phyloP scores from a whole-genome alignment of 2,888 invertebrate species.

The Ferrisia virgata region DNA sequence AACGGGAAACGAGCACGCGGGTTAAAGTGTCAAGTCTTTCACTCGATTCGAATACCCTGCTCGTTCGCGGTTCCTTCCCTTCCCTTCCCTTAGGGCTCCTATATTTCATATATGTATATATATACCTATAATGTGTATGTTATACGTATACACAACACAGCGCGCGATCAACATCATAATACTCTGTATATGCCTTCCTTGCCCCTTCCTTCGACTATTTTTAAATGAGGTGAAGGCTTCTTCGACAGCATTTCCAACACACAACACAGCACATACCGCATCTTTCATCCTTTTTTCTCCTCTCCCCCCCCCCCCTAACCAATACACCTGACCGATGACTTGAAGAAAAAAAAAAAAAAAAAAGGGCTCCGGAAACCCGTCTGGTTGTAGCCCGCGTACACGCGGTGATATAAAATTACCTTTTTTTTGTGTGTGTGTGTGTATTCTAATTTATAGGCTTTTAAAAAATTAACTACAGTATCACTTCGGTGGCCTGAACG shows the following conservation, averaged over 20 bases:
- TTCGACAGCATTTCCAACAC: slow-evolving; percentile 7
- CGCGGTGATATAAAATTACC: not conserved
- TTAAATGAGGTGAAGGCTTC: slow-evolving; percentile 31
- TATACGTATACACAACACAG: not conserved
- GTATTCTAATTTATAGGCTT: not conserved
- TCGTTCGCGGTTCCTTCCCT: not conserved
- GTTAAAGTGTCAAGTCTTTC: slow-evolving; percentile 27
- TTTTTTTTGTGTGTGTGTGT: too few species aligned
- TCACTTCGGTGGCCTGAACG: too few species aligned
- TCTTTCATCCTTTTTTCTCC: not conserved
- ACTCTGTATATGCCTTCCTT: too few species aligned
- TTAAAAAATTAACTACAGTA: not conserved
- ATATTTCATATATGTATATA: too few species aligned
- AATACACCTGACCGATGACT: slow-evolving; percentile 9
- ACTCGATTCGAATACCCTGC: not conserved
- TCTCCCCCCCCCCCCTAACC: too few species aligned
- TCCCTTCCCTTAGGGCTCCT: too few species aligned
- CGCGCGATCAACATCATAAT: not conserved
- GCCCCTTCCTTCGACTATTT: slow-evolving; percentile 25
- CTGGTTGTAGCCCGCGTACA: not conserved
- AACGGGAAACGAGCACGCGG: slow-evolving; percentile 3
- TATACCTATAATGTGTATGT: not conserved
- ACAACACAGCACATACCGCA: not conserved
- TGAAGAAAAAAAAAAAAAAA: not conserved
- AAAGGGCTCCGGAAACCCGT: slow-evolving; percentile 7